phyloP scores from a whole-genome alignment of 2,888 invertebrate species.

The Platycheirus albimanus region DNA sequence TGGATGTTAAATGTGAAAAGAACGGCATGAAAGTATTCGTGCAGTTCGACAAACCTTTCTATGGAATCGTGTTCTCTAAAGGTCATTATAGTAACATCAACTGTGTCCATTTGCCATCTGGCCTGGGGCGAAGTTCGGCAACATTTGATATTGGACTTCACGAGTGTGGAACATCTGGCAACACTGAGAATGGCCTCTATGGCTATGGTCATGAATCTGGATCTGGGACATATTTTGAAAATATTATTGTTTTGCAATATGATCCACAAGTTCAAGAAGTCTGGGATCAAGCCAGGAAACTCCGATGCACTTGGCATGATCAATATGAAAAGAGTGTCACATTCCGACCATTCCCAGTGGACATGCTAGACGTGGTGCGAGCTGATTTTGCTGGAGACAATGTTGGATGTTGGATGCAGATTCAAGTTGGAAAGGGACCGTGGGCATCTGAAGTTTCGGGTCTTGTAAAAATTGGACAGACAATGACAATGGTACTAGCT shows the following conservation, averaged over 20 bases:
- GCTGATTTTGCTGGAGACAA: constrained; percentile 98
- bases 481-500: constrained; percentile 98
- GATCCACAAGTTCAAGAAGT: constrained; percentile 97
- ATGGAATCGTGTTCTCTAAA: constrained; percentile 97
- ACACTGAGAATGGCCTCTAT: constrained; percentile 94
- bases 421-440: constrained; percentile 96
- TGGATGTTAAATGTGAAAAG: constrained; percentile 97
- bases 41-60: constrained; percentile 97
- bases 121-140: constrained; percentile 92
- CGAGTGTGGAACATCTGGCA: constrained; percentile 95
- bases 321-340: constrained; percentile 97
- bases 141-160: constrained; percentile 96
- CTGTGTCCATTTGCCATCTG: constrained; percentile 95
- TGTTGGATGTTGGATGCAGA: constrained; percentile 98
- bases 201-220: constrained; percentile 94
- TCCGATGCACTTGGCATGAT: constrained; percentile 97
- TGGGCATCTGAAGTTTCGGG: constrained; percentile 98
- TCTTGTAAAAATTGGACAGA: constrained; percentile 96
- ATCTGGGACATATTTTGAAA: constrained; percentile 96
- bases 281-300: constrained; percentile 96
- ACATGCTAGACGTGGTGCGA: constrained; percentile 96
- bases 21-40: constrained; percentile 96
- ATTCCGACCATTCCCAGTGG: constrained; percentile 96
- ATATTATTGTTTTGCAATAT: constrained; percentile 96
- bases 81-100: constrained; percentile 96